These are phyloP conservation scores for Scelioninae gen. 1 DNA, from an alignment of 2,888 invertebrate genomes.

Conservation along the genomic window DNA sequence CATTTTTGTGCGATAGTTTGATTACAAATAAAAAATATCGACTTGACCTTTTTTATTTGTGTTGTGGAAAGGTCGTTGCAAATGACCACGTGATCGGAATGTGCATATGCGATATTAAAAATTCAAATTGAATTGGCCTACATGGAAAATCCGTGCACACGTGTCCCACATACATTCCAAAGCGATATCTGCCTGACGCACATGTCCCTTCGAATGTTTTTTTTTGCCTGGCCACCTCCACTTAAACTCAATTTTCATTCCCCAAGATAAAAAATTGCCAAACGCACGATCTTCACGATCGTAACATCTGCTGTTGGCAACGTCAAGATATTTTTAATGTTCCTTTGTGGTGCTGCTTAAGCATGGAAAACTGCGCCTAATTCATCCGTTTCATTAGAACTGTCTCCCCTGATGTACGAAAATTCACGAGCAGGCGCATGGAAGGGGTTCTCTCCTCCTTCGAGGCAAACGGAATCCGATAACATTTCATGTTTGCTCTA, in stretches of 20 bases:
- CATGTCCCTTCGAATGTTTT: conserved; percentile 48
- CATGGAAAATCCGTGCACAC: conserved; percentile 53
- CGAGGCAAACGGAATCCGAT: conserved; percentile 41
- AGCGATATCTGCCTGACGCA: conserved; percentile 37
- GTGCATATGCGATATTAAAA: not conserved
- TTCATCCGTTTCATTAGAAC: conserved; percentile 63
- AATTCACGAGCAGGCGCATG: conserved; percentile 39
- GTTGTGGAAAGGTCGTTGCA: not conserved
- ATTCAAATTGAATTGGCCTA: conserved; percentile 35
- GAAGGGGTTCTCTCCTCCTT: conserved; percentile 51
- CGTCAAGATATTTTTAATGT: conserved; percentile 58
- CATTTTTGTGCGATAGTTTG: no score
- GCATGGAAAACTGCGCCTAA: conserved; percentile 62
- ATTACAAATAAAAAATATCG: no score
- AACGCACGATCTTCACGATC: conserved; percentile 54
- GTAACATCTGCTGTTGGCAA: conserved; percentile 54
- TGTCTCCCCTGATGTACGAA: conserved; percentile 48
- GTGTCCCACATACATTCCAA: conserved; percentile 36
- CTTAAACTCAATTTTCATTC: conserved; percentile 60
- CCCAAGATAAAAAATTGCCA: conserved; percentile 61
- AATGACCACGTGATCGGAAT: not conserved
- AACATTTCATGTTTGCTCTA: conserved; percentile 63
- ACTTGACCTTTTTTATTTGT: not conserved
- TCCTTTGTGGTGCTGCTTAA: conserved; percentile 50
- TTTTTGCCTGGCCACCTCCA: conserved; percentile 35